Evolutionary conservation across 2,797 vertebrate genomes (phyloP), one percentile per base, ranked within the genome.

Genomic region (Lagocephalus sceleratus): DNA sequence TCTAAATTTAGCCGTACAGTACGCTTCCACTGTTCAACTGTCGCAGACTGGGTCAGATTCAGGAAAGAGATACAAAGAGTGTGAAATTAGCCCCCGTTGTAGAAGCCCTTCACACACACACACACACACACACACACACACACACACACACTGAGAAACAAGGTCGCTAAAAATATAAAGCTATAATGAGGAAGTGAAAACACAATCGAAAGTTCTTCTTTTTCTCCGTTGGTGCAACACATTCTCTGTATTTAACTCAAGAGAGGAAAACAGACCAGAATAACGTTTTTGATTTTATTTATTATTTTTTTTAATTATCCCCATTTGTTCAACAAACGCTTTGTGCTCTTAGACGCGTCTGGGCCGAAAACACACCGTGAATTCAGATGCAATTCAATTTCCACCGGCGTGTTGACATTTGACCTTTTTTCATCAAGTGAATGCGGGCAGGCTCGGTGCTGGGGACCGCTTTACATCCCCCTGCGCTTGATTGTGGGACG

Each of bases 1-100:
- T 83, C 86, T 91, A 90, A 81, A 87, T 86, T 84, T 91, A 89
- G 87, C n/a, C n/a, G n/a, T n/a, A n/a, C n/a, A 71, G 60, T 15
- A 2, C 60, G 50, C 23, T 45, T 42, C 66, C 64, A 47, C 66
- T 78, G 70, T 74, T 38, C 50, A 64, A 60, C 73, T 68, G 79
- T 84, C 74, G 71, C 57, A 71, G 65, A 43, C 78, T 40, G 48
- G 56, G 75, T 57, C 21, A 9, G 52, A 66, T 46, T 79, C 83
- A 88, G 84, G 85, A 87, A 88, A 82, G 61, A 73, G 67, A 79
- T 68, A 57, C 14, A 54, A 75, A 70, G 71, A 10, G 9, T 14
- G 32, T 35, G 32, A 35, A 35, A 35, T 35, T 35, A 35, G 32
- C 32, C 3, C 32, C 12, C 12, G 32, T 35, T 35, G 32, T 35